Percentiles rank a stretch among this genome's conserved stretches.
These are phyloP conservation scores for Marisa cornuarietis DNA, from an alignment of 1,140 invertebrate genomes.

Conservation along the genomic window DNA sequence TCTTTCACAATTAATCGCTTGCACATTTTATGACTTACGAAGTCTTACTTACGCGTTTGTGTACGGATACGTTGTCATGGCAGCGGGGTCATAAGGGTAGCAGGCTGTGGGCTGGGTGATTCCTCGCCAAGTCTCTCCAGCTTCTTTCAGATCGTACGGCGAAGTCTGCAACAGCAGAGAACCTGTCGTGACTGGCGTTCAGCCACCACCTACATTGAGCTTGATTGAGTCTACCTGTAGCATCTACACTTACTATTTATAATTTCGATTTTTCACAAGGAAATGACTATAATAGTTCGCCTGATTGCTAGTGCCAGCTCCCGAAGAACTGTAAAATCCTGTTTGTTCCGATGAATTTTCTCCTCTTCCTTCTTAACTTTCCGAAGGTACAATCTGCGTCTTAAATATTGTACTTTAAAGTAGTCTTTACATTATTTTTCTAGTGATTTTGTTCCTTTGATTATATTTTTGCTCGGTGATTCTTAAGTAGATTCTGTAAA, in stretches of 20 bases:
- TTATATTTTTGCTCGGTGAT: too few relatives aligned
- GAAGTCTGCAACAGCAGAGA: constrained; percentile 47
- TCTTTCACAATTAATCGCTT: too few relatives aligned
- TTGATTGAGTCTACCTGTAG: not conserved
- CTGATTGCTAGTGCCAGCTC: constrained; percentile 1
- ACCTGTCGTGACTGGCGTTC: too few relatives aligned
- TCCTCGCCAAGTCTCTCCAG: constrained; percentile 56
- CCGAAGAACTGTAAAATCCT: not conserved
- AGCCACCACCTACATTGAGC: too few relatives aligned
- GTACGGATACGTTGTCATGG: constrained; percentile 59
- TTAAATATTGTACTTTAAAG: not conserved
- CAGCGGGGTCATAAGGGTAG: constrained; percentile 58
- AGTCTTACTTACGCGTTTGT: constrained; percentile 53
- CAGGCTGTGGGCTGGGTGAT: constrained; percentile 57
- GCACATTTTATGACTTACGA: too few relatives aligned
- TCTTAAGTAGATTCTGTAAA: too few relatives aligned
- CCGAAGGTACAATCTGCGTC: too few relatives aligned
- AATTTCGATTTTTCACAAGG: not conserved
- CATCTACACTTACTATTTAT: not conserved
- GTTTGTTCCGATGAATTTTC: too few relatives aligned
- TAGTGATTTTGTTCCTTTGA: too few relatives aligned
- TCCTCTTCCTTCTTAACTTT: too few relatives aligned
- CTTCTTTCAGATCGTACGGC: constrained; percentile 58
- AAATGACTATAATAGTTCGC: not conserved
- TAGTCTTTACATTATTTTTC: too few relatives aligned